Evolutionary conservation across 1,140 invertebrate genomes (phyloP).

Genomic region (Drosophila orosa): DNA sequence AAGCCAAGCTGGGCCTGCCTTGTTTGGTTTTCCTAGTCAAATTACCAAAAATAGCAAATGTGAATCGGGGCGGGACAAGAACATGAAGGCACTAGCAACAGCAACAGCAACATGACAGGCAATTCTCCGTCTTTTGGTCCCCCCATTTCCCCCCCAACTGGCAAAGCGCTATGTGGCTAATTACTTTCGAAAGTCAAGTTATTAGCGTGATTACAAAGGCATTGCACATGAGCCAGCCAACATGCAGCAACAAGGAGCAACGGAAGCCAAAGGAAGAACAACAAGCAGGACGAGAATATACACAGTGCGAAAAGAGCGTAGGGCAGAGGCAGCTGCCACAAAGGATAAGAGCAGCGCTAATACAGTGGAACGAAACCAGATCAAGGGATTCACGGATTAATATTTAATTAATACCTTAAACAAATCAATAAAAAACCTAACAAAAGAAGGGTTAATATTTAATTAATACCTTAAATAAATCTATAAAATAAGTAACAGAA

Average conservation of each 20-base stretch:
- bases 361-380: conserved; percentile 5
- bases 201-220: conserved; percentile 83
- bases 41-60: conserved; percentile 72
- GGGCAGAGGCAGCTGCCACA: not conserved
- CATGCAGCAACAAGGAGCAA: conserved; percentile 33
- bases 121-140: conserved; percentile 12
- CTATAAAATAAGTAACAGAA: too few species aligned
- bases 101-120: conserved; percentile 57
- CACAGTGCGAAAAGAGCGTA: not conserved
- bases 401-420: not conserved
- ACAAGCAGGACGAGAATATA: conserved; percentile 23
- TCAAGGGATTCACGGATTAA: too few species aligned
- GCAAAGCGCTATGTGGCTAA: conserved; percentile 77
- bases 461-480: too few species aligned
- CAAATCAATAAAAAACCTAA: not conserved
- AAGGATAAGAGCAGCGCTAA: not conserved
- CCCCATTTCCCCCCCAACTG: not conserved
- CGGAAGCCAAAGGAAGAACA: conserved; percentile 33
- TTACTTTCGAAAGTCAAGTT: conserved; percentile 83
- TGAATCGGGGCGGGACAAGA: conserved; percentile 22
- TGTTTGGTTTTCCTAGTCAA: conserved; percentile 66
- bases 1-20: conserved; percentile 32
- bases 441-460: too few species aligned
- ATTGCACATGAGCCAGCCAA: conserved; percentile 63
- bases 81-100: conserved; percentile 20